A percentile compares a stretch with the other conserved stretches of the same genome.
These are phyloP conservation scores for Seira ritae DNA, from an alignment of 2,888 invertebrate genomes.

Conservation along the genomic window DNA sequence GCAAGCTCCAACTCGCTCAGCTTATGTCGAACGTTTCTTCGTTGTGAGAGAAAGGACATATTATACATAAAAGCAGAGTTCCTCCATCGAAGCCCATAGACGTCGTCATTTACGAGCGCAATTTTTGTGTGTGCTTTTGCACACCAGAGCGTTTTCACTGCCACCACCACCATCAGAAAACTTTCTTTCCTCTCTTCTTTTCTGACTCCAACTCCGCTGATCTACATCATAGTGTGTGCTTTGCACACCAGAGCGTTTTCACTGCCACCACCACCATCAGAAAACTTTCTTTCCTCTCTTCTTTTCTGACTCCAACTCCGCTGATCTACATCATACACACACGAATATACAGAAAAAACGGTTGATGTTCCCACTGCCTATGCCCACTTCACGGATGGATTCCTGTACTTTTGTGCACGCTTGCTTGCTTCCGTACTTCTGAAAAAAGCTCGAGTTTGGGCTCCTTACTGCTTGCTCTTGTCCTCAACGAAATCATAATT, in stretches of 20 bases:
- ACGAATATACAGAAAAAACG: not conserved
- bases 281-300: constrained; percentile 24
- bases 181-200: constrained; percentile 1
- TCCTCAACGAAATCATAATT: constrained; percentile 52
- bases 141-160: constrained; percentile 38
- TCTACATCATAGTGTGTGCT: not conserved
- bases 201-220: not conserved
- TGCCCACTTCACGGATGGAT: constrained; percentile 8
- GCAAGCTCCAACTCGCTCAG: not conserved
- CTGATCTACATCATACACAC: not conserved
- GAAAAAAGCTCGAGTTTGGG: not conserved
- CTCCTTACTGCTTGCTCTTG: constrained; percentile 5
- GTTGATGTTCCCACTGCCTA: not conserved
- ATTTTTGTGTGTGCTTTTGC: constrained; percentile 1
- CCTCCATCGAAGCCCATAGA: not conserved
- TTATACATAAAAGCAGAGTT: not conserved
- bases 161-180: constrained; percentile 40
- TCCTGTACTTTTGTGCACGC: constrained; percentile 1
- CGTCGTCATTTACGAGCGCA: constrained; percentile 8
- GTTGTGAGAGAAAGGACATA: not conserved
- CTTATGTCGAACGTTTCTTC: constrained; percentile 9
- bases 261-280: constrained; percentile 41
- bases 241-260: constrained; percentile 30
- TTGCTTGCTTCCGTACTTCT: not conserved
- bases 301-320: not conserved